Evolutionary conservation across 35 echinoderm and acorn worm genomes (phyloP).

Genomic region (Ophiothrix spiculata): DNA sequence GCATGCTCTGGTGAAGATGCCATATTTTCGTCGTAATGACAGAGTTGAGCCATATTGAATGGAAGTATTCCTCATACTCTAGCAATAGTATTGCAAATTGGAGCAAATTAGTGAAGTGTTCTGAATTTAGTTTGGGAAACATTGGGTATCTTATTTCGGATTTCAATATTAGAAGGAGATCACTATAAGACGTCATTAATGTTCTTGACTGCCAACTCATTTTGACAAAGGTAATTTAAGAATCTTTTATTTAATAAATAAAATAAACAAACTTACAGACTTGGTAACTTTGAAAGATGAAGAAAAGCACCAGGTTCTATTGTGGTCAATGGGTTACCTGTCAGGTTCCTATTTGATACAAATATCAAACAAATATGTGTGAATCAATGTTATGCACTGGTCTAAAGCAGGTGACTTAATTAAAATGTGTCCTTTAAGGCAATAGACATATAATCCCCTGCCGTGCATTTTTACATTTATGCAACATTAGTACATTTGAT

Average conservation of each 20-base stretch:
- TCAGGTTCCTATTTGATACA: conserved; percentile 30
- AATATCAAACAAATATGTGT: no score
- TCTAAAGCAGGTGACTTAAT: background rate
- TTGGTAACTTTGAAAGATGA: conserved; percentile 27
- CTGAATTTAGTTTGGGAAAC: no score
- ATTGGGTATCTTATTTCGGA: no score
- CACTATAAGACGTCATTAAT: no score
- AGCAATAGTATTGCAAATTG: no score
- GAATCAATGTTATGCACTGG: background rate
- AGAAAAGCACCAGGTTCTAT: conserved; percentile 50
- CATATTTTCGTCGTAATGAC: no score
- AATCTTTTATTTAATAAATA: background rate
- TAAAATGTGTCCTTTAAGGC: background rate
- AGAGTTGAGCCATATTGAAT: no score
- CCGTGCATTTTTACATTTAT: background rate
- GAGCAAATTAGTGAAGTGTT: no score
- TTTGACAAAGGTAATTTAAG: background rate
- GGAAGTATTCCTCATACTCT: no score
- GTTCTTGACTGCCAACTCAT: no score
- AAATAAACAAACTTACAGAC: conserved; percentile 50
- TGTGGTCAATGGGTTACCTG: conserved; percentile 20
- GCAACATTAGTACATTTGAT: background rate
- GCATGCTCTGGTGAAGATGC: no score
- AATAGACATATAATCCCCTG: background rate
- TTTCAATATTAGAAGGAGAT: no score